These are phyloP conservation scores for Cliona cf. orientalis DNA, from an alignment of 37 sponge, comb jelly and placozoan species.

Conservation along the genomic window DNA sequence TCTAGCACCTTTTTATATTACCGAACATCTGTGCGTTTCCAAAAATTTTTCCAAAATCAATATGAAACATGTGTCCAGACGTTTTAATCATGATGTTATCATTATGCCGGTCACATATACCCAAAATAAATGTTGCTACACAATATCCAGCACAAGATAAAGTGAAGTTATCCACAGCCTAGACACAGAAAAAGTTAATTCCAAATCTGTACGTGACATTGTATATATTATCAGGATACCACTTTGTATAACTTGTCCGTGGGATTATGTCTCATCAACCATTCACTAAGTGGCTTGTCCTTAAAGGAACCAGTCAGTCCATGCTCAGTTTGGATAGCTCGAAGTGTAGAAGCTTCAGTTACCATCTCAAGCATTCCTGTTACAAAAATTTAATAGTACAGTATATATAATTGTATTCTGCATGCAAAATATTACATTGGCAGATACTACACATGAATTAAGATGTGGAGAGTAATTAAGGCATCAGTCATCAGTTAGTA, in stretches of 20 bases:
- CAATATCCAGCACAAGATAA: constrained; percentile 95
- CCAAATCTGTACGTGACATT: not conserved
- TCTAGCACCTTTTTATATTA: constrained; percentile 71
- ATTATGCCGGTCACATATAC: constrained; percentile 92
- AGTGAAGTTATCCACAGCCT: constrained; percentile 91
- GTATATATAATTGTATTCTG: not conserved
- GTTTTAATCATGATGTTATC: constrained; percentile 94
- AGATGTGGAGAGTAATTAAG: not conserved
- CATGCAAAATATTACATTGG: too few species aligned
- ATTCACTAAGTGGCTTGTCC: constrained; percentile 82
- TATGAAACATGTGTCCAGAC: constrained; percentile 93
- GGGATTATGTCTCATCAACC: constrained; percentile 88
- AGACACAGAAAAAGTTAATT: not conserved
- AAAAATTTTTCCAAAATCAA: constrained; percentile 90
- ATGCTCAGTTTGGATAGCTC: constrained; percentile 86
- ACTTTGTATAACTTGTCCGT: constrained; percentile 71
- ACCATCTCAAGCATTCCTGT: constrained; percentile 86
- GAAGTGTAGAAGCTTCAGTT: constrained; percentile 71
- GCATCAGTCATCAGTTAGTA: not conserved
- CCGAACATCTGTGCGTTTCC: constrained; percentile 97
- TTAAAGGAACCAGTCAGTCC: constrained; percentile 91
- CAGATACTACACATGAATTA: too few species aligned
- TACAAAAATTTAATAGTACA: not conserved
- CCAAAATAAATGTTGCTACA: constrained; percentile 93
- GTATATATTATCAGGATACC: constrained; percentile 23